Percentiles rank a stretch among this genome's conserved stretches.
These are phyloP conservation scores for Calyptomena viridis DNA, from an alignment of 2,113 vertebrate species.

Conservation along the genomic window DNA sequence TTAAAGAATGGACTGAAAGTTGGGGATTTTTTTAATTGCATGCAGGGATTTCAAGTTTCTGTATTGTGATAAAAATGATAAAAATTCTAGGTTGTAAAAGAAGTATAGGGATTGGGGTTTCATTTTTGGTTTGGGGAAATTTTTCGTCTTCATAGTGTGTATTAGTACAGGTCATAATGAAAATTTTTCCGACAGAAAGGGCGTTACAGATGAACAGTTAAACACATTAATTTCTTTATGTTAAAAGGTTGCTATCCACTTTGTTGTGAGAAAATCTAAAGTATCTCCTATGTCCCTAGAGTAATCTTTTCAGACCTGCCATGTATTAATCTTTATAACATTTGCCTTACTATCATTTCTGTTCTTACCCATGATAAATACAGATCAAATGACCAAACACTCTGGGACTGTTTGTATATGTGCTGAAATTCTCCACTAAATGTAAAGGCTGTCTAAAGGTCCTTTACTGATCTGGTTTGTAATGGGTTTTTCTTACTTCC, in stretches of 20 bases:
- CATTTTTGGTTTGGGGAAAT: slow-evolving; percentile 2
- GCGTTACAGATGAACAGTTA: slow-evolving; percentile 17
- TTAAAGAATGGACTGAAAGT: neutral
- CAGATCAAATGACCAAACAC: slow-evolving; percentile 75
- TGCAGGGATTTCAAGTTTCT: slow-evolving; percentile 57
- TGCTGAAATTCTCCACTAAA: slow-evolving; percentile 61
- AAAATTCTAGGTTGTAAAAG: slow-evolving; percentile 42
- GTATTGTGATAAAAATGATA: slow-evolving; percentile 17
- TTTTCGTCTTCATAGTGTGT: slow-evolving; percentile 36
- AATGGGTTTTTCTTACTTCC: slow-evolving; percentile 69
- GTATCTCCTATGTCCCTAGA: slow-evolving; percentile 31
- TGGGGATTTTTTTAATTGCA: slow-evolving; percentile 16
- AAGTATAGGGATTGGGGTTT: slow-evolving; percentile 19
- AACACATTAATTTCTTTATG: slow-evolving; percentile 1
- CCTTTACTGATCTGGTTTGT: slow-evolving; percentile 68
- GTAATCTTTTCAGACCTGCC: slow-evolving; percentile 35
- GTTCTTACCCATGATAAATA: slow-evolving; percentile 60
- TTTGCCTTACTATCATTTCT: slow-evolving; percentile 74
- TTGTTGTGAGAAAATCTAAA: slow-evolving; percentile 1
- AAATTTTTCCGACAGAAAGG: slow-evolving; percentile 1
- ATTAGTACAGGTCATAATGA: slow-evolving; percentile 1
- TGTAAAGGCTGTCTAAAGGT: slow-evolving; percentile 60
- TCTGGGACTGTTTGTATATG: slow-evolving; percentile 70
- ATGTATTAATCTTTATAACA: slow-evolving; percentile 43
- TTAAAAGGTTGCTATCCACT: slow-evolving; percentile 7